Base-by-base conservation (phyloP, 2,113 vertebrate species). In the Climacteris rufus region DNA sequence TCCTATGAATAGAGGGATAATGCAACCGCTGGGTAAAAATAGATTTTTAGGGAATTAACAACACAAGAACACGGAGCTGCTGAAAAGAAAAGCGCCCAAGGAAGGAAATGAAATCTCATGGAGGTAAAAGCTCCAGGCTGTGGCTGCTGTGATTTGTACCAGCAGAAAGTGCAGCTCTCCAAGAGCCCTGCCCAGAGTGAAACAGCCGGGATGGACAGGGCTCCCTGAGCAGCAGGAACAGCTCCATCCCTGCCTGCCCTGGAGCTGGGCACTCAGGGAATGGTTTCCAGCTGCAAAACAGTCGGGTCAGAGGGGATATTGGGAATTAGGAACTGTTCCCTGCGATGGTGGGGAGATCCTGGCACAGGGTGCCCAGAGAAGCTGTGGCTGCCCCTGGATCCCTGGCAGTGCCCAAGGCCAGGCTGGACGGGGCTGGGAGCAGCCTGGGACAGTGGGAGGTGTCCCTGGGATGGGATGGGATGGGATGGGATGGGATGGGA, bases 401-500 rank as follows among this genome's bases (percentile, higher is more conserved):
- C 76, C 59, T 80, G 76, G 76, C 4, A 72, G 42, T 80, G 66
- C 13, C 65, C 85, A 10, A 42, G 57, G 42, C 24, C 65, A 56
- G 66, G 57, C 0, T 86, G 83, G 83, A 21, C 49, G 59, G 69
- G 57, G 17, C 7, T 11, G 11, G 79, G 79, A 59, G 30, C 33
- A 40, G 1, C 44, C 45, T 60, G 72, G 74, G 30, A 9, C 15
- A 24, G 57, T 25, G 75, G 85, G 16, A 87, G 63, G 49, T 17
- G 85, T 79, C 85, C 85, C 85, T 71, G 65, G 54, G 72, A 2
- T 8, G 25, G 21, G 17, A 22, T n/a, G n/a, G n/a, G n/a, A n/a
- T n/a, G 39, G 47, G 49, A 9, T 16, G 66, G 37, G 3, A 3
- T 3, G 16, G 71, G 63, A 0, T 4, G 75, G 24, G n/a, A 1